Percentiles rank a stretch among this genome's conserved stretches.
Conservation (phyloP, 2,113 vertebrate species). For the Urocolius indicus region DNA sequence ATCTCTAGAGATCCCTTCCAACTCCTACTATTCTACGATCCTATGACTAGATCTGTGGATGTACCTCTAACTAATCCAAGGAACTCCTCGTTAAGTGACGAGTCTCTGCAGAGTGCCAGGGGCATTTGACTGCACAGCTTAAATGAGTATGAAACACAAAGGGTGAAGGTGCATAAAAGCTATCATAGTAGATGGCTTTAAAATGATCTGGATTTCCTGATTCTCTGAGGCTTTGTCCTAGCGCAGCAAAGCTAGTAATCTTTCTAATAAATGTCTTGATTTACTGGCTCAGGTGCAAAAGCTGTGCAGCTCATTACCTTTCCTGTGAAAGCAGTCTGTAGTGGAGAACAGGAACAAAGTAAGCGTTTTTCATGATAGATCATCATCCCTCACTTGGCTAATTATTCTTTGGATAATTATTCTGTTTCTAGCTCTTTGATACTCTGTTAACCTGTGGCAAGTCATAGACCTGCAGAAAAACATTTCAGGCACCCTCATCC, state of each 20-base stretch:
- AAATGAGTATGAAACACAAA: fast-evolving
- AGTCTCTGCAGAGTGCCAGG: neutral
- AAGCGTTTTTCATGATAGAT: neutral
- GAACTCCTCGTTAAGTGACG: fast-evolving
- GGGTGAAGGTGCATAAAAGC: neutral
- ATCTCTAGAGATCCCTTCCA: too few relatives aligned
- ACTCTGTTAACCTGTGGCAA: neutral
- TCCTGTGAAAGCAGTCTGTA: neutral
- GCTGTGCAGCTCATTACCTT: neutral
- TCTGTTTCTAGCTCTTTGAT: neutral
- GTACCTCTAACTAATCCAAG: fast-evolving
- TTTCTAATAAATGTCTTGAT: neutral
- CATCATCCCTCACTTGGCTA: neutral
- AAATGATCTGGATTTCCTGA: neutral
- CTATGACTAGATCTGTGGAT: neutral
- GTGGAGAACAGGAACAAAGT: neutral
- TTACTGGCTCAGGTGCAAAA: neutral
- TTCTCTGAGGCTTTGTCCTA: neutral
- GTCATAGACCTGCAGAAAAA: neutral
- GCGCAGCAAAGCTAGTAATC: neutral
- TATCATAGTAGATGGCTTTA: neutral
- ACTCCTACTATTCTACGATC: too few relatives aligned
- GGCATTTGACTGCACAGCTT: neutral
- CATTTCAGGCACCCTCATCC: neutral
- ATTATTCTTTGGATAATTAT: neutral